phyloP scores from a whole-genome alignment of 1,140 invertebrate species.

The Octopus bimaculoides region DNA sequence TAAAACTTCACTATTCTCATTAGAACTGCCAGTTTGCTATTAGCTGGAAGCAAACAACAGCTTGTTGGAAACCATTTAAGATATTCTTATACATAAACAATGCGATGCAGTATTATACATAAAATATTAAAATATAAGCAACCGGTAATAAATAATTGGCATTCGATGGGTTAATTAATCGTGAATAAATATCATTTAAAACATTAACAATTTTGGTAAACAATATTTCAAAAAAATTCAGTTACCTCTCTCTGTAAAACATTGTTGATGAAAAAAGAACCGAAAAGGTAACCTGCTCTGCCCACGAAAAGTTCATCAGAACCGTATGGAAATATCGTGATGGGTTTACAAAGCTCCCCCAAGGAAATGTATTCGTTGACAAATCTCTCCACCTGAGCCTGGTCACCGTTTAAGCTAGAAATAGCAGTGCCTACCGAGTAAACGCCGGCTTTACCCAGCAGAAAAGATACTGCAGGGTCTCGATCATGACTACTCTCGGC shows the following conservation, averaged over 20 bases:
- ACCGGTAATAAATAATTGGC: no score
- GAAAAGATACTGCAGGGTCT: constrained; percentile 52
- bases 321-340: constrained; percentile 68
- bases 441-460: constrained; percentile 58
- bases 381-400: constrained; percentile 33
- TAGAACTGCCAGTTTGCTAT: no score
- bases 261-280: constrained; percentile 67
- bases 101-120: no score
- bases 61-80: no score
- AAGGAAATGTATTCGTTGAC: constrained; percentile 43
- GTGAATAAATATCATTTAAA: no score
- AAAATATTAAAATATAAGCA: no score
- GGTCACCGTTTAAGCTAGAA: constrained; percentile 40
- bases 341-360: constrained; percentile 55
- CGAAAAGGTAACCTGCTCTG: constrained; percentile 75
- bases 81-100: no score
- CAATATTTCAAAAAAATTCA: background rate
- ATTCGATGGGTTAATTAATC: no score
- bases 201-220: no score
- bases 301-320: constrained; percentile 83
- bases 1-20: no score
- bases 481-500: constrained; percentile 21
- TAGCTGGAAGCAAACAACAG: no score
- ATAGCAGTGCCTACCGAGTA: constrained; percentile 55
- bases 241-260: constrained; percentile 34